These are phyloP conservation scores for Stomatorhinus walkeri DNA, from an alignment of 2,797 vertebrate genomes.

Conservation along the genomic window DNA sequence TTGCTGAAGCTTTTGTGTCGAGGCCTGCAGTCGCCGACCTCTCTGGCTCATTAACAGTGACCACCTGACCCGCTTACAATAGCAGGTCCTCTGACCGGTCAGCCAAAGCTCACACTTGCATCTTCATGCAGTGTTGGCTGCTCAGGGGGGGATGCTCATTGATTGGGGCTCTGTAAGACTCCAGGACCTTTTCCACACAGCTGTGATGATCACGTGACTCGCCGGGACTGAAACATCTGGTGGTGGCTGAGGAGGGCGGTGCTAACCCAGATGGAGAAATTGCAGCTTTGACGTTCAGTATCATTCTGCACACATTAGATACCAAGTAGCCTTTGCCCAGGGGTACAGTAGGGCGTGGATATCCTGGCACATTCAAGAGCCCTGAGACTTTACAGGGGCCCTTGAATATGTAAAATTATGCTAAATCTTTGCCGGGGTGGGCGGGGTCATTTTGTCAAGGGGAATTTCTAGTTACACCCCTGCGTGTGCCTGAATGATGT, in stretches of 20 bases:
- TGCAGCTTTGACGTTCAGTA: background rate
- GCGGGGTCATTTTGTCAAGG: background rate
- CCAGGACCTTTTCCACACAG: background rate
- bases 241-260: background rate
- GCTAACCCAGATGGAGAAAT: background rate
- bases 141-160: background rate
- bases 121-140: background rate
- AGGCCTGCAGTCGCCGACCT: background rate
- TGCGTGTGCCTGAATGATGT: background rate
- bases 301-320: background rate
- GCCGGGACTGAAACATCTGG: background rate
- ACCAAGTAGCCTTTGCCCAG: background rate
- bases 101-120: background rate
- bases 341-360: background rate
- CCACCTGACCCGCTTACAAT: background rate
- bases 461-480: background rate
- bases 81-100: background rate
- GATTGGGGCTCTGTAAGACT: background rate
- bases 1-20: background rate
- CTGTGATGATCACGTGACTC: background rate
- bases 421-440: background rate
- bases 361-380: background rate
- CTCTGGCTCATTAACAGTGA: background rate
- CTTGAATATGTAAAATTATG: background rate
- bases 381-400: background rate